These are phyloP conservation scores for Ictidomys tridecemlineatus DNA, from an alignment of 2,113 vertebrate genomes.

Conservation along the genomic window DNA sequence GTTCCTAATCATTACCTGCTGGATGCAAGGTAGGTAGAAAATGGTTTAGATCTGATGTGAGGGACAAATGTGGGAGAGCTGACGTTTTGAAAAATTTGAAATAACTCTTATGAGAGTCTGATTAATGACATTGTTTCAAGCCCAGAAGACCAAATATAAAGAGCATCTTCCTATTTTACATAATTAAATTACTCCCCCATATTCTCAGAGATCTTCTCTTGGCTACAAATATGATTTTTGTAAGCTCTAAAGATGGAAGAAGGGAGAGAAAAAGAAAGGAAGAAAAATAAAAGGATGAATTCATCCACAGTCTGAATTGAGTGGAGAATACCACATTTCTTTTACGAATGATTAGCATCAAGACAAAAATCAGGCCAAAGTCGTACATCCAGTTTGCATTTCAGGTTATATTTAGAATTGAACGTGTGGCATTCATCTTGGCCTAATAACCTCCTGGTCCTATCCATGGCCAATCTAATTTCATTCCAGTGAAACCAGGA, in stretches of 20 bases:
- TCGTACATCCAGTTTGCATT: background rate
- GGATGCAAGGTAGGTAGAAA: conserved; percentile 75
- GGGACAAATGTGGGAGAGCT: background rate
- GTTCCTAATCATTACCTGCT: conserved; percentile 81
- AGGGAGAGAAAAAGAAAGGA: background rate
- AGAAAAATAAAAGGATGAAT: background rate
- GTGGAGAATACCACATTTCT: background rate
- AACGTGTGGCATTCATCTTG: background rate
- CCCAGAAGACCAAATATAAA: conserved; percentile 71
- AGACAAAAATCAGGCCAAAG: background rate
- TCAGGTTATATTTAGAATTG: background rate
- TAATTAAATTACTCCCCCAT: conserved; percentile 31
- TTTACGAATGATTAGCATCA: background rate
- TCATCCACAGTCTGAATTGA: background rate
- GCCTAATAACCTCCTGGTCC: background rate
- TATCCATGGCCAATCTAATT: background rate
- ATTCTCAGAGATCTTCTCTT: conserved; percentile 36
- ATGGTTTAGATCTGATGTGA: conserved; percentile 53
- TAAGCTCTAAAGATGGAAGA: background rate
- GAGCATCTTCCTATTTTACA: conserved; percentile 71
- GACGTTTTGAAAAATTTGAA: conserved; percentile 70
- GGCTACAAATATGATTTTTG: conserved; percentile 30
- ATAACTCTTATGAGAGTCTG: conserved; percentile 67
- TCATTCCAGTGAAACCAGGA: background rate
- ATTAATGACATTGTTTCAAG: conserved; percentile 76